Percentiles rank a stretch among this genome's conserved stretches.
phyloP scores from a whole-genome alignment of 2,113 vertebrate genomes.

The Anthoscopus minutus region DNA sequence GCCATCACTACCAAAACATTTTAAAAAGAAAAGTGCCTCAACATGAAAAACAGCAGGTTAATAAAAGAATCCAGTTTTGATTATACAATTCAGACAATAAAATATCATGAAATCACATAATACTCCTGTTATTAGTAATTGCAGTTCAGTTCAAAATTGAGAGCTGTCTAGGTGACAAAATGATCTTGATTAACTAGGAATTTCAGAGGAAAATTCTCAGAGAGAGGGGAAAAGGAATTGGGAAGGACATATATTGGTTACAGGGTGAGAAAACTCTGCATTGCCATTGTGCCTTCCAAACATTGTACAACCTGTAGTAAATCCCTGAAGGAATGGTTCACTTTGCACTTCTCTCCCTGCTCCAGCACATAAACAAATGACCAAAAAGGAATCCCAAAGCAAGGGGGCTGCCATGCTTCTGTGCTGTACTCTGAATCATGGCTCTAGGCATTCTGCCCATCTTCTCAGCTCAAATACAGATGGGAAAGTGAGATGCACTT shows the following conservation, averaged over 20 bases:
- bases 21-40: background rate
- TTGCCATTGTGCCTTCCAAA: background rate
- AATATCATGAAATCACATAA: background rate
- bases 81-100: background rate
- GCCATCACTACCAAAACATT: background rate
- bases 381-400: background rate
- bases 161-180: background rate
- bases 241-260: background rate
- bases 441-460: background rate
- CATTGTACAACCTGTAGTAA: background rate
- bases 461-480: background rate
- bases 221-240: background rate
- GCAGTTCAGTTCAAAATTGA: background rate
- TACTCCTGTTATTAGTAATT: background rate
- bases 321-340: background rate
- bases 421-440: background rate
- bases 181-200: background rate
- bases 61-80: background rate
- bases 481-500: background rate
- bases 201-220: background rate
- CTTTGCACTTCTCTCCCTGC: background rate
- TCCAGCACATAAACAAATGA: background rate
- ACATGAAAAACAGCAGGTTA: background rate
- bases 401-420: background rate
- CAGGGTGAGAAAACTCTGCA: background rate